Evolutionary conservation across 2,888 invertebrate species (phyloP), one percentile per base, ranked within the genome.

Genomic region (Helicoverpa assulta): DNA sequence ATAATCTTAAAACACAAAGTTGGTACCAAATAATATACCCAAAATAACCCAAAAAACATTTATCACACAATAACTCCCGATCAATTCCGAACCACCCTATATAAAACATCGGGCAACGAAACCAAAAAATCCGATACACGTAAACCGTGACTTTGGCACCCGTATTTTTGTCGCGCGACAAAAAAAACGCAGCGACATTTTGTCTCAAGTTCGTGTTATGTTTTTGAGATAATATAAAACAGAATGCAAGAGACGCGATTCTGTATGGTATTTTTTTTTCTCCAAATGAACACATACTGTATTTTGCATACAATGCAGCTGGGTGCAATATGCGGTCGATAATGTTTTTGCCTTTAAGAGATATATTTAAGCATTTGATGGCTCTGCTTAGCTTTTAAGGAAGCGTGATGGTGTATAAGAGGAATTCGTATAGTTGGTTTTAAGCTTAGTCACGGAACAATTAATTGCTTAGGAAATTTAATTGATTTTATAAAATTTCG

Each of bases 301-400:
- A 69, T 78, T 95, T 95, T 93, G 95, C 95, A 95, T 95, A 95
- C 95, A 95, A 95, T 95, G 91, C 90, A 71, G 57, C 66, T 83
- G 89, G 91, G 93, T 93, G 94, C 94, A 93, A 93, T 94, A 94
- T 93, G 94, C 89, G 83, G 83, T 63, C 85, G 90, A 92, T 92
- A 93, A 93, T 91, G 88, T 86, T 80, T 67, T 71, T 78, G 75
- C 77, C 78, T 76, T 78, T 76, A 74, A 70, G 81, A 85, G 76
- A 82, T 83, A 80, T 80, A 85, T 84, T 73, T 81, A 78, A 67
- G 76, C 67, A 72, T 74, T 81, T 80, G 76, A 76, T 80, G 73
- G 55, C 65, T 60, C 76, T 74, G 76, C 71, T 76, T 76, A 65
- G 50, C n/a, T n/a, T 67, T 57, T 54, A 52, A 47, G 37, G 53